phyloP scores from a whole-genome alignment of 1,140 invertebrate genomes.

The Mizuhopecten yessoensis region DNA sequence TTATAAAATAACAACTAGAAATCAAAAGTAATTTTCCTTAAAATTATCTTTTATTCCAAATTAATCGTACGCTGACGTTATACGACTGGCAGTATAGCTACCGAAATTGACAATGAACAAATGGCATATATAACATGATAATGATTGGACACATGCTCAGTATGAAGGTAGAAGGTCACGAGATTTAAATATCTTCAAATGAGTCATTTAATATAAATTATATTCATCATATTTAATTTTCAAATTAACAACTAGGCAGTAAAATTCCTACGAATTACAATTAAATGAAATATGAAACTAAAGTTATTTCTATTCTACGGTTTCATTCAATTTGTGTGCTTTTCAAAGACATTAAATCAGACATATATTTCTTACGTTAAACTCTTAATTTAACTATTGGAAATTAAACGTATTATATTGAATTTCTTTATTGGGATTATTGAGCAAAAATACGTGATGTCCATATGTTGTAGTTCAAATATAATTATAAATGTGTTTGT shows the following conservation, averaged over 20 bases:
- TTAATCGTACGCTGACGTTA: neutral
- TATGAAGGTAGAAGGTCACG: conserved; percentile 33
- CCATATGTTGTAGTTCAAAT: too few species aligned
- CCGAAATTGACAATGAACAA: conserved; percentile 27
- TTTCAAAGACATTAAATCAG: too few species aligned
- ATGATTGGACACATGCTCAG: neutral
- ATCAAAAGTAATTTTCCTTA: neutral
- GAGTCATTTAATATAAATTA: conserved; percentile 18
- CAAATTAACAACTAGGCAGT: neutral
- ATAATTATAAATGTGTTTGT: too few species aligned
- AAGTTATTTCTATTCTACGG: neutral
- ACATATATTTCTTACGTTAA: too few species aligned
- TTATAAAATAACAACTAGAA: neutral
- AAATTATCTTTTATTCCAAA: conserved; percentile 36
- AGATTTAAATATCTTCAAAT: conserved; percentile 23
- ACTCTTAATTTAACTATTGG: too few species aligned
- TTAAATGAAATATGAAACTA: conserved; percentile 13
- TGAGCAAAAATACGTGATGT: too few species aligned
- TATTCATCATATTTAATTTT: neutral
- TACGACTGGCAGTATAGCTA: conserved; percentile 30
- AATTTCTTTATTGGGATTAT: too few species aligned
- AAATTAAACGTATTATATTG: too few species aligned
- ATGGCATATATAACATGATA: conserved; percentile 22
- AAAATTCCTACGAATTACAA: neutral
- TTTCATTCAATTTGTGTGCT: neutral